phyloP scores from a whole-genome alignment of 1,140 invertebrate genomes.

The Neuroterus valhalla region DNA sequence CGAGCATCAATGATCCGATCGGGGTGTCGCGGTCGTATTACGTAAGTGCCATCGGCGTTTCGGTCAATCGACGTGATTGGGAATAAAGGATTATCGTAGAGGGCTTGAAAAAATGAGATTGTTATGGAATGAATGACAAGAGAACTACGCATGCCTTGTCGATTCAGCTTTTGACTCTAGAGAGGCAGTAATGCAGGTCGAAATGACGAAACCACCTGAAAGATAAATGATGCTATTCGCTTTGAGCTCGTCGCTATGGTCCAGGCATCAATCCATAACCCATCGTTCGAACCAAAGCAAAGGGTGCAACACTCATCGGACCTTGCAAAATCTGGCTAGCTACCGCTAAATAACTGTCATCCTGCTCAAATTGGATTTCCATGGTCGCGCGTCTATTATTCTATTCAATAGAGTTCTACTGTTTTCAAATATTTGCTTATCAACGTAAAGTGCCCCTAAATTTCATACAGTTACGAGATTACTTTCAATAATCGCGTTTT shows the following conservation, averaged over 20 bases:
- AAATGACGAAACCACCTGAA: conserved; percentile 66
- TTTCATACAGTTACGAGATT: conserved; percentile 3
- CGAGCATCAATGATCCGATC: conserved; percentile 58
- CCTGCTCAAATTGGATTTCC: conserved; percentile 44
- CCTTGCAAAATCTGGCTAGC: conserved; percentile 31
- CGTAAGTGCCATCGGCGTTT: conserved; percentile 69
- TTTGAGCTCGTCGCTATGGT: conserved; percentile 42
- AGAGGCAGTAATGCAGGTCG: conserved; percentile 39
- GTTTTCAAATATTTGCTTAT: conserved; percentile 31
- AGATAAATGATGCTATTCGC: conserved; percentile 68
- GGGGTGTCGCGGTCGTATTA: conserved; percentile 63
- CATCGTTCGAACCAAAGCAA: conserved; percentile 41
- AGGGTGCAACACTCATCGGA: conserved; percentile 16
- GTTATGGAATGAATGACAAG: neutral
- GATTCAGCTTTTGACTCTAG: conserved; percentile 26
- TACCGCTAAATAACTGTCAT: conserved; percentile 46
- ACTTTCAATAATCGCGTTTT: conserved; percentile 11
- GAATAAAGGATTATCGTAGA: conserved; percentile 71
- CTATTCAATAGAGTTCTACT: conserved; percentile 23
- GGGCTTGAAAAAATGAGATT: conserved; percentile 37
- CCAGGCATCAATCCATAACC: conserved; percentile 65
- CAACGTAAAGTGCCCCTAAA: conserved; percentile 1
- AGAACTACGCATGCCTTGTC: neutral
- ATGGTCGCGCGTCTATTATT: conserved; percentile 43
- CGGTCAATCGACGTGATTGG: conserved; percentile 73